phyloP scores from a whole-genome alignment of 2,888 invertebrate genomes.

The Dynastes grantii region DNA sequence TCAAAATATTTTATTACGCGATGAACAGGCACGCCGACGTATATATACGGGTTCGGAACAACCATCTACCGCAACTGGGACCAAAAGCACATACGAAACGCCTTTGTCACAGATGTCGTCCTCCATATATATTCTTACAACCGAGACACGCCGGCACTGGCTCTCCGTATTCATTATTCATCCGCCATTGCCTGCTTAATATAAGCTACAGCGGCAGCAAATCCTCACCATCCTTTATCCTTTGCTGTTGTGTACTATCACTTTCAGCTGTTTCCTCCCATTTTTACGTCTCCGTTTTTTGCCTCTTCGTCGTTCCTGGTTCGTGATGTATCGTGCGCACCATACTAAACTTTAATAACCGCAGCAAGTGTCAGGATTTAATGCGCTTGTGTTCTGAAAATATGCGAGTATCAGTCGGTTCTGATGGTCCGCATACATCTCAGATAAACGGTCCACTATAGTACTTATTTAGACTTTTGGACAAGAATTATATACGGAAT shows the following conservation, averaged over 20 bases:
- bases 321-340: slow-evolving; percentile 41
- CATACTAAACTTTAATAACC: slow-evolving; percentile 46
- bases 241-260: slow-evolving; percentile 45
- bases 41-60: slow-evolving; percentile 34
- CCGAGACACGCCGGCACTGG: slow-evolving; percentile 31
- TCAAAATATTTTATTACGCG: slow-evolving; percentile 38
- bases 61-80: slow-evolving; percentile 35
- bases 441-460: not conserved
- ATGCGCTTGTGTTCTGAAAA: slow-evolving; percentile 45
- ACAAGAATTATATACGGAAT: slow-evolving; percentile 1
- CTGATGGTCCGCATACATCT: slow-evolving; percentile 27
- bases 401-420: slow-evolving; percentile 40
- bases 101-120: slow-evolving; percentile 49
- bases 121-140: slow-evolving; percentile 47
- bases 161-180: slow-evolving; percentile 52
- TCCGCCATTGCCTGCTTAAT: slow-evolving; percentile 47
- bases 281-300: slow-evolving; percentile 48
- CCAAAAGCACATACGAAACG: slow-evolving; percentile 44
- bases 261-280: slow-evolving; percentile 51
- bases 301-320: slow-evolving; percentile 17
- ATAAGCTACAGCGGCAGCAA: slow-evolving; percentile 50
- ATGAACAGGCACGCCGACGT: slow-evolving; percentile 13
- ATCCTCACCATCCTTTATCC: slow-evolving; percentile 52
- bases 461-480: slow-evolving; percentile 15
- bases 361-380: slow-evolving; percentile 48